A percentile compares a stretch with the other conserved stretches of the same genome.
Evolutionary conservation across 2,888 invertebrate species (phyloP).

Genomic region (Mesorhabditis spiculigera): DNA sequence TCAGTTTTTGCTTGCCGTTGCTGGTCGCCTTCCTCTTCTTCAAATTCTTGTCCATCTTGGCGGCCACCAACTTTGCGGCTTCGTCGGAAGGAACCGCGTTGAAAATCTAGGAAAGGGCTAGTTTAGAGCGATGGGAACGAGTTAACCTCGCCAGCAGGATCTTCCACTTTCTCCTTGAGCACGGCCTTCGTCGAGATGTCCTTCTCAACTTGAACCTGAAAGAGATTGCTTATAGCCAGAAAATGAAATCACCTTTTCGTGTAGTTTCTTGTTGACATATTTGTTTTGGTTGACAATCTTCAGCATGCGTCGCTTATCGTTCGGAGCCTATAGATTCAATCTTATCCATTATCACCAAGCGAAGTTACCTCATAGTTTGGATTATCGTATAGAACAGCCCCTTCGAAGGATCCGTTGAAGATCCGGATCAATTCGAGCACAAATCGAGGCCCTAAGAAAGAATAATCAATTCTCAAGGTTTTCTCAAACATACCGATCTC

Average conservation of each 20-base stretch:
- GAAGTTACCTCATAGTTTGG: constrained; percentile 70
- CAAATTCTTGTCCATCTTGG: not conserved
- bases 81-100: not conserved
- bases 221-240: not conserved
- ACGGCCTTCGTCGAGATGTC: constrained; percentile 18
- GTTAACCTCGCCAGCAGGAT: constrained; percentile 46
- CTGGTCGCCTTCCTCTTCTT: not conserved
- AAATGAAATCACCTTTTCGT: constrained; percentile 20
- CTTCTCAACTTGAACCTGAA: constrained; percentile 20
- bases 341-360: constrained; percentile 23
- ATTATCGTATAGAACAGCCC: constrained; percentile 87
- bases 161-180: constrained; percentile 34
- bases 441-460: constrained; percentile 66
- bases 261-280: constrained; percentile 29
- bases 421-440: constrained; percentile 78
- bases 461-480: not conserved
- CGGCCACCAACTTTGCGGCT: not conserved
- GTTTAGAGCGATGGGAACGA: not conserved
- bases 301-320: not conserved
- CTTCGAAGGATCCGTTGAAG: constrained; percentile 90
- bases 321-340: not conserved
- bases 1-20: not conserved
- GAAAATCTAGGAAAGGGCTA: constrained; percentile 1
- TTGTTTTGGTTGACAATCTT: constrained; percentile 7
- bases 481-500: constrained; percentile 80